Evolutionary conservation across 2,113 vertebrate genomes (phyloP).

Genomic region (Callipepla californica): DNA sequence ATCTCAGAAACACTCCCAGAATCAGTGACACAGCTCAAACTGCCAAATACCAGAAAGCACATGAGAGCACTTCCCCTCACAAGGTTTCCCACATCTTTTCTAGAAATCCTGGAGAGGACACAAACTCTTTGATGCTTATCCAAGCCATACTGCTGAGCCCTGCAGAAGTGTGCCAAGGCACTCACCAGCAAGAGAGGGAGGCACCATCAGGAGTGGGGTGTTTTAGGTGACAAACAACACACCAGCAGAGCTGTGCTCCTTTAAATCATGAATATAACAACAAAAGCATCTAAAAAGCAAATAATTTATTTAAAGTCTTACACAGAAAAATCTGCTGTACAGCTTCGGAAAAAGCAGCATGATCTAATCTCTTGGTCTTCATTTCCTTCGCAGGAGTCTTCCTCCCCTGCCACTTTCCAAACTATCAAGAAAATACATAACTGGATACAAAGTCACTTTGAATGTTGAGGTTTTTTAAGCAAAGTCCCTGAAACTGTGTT

Average conservation of each 20-base stretch:
- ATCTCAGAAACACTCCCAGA: not conserved
- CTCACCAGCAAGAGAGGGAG: not conserved
- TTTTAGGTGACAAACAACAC: not conserved
- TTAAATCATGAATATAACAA: not conserved
- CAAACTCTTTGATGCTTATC: not conserved
- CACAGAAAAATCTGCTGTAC: not conserved
- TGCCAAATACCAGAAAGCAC: not conserved
- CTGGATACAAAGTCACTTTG: slow-evolving; percentile 8
- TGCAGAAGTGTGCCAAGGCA: not conserved
- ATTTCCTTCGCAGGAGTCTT: not conserved
- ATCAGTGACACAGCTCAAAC: not conserved
- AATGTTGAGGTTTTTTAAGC: not conserved
- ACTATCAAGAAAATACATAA: not conserved
- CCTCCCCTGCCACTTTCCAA: not conserved
- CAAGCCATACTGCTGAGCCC: not conserved
- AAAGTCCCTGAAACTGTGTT: not conserved
- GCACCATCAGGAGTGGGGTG: not conserved
- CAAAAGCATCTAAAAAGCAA: not conserved
- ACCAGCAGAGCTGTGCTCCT: not conserved
- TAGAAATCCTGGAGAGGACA: not conserved
- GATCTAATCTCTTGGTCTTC: not conserved
- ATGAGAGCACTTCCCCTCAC: not conserved
- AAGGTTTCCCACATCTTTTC: not conserved
- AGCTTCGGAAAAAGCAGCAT: not conserved
- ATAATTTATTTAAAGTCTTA: not conserved